Evolutionary conservation across 92 coral and sea anemone genomes (phyloP), one percentile per base, ranked within the genome.

Genomic region (Muricea muricata): DNA sequence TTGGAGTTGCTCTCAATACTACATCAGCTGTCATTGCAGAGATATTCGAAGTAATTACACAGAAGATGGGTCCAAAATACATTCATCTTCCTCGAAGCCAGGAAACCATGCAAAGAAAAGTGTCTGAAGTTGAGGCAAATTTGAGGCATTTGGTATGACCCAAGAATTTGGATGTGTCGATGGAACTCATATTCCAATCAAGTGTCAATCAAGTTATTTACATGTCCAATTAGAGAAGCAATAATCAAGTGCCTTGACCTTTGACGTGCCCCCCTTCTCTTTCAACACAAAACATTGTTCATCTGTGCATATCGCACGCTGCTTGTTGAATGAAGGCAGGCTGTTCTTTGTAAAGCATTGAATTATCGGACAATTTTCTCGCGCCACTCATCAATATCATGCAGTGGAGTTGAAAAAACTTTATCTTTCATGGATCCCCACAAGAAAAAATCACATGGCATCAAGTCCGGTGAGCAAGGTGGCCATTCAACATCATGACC

Each of bases 391-490:
- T 35, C 29, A 6, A 39, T 21, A 28, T 72, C 39, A 26, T 42
- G 30, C 15, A 57, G 78, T 39, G 78, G 78, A 15, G 55, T 42
- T 26, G 31, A 6, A 45, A 72, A 72, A 15, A 72, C 78, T 45
- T 72, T 72, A 17, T 34, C 46, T 33, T 72, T 72, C 8, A 72
- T 56, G 25, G 39, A 72, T 18, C 78, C 78, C 54, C 78, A 72
- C 28, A 72, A 72, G 42, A 72, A 23, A n/a, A 72, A 72, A 57
- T 79, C 73, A 18, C 46, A 79, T 15, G 84, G 73, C 25, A 56
- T 79, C 10, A 50, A 65, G 29, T 79, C 57, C 13, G 54, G 78
- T 31, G 57, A 39, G 25, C 78, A 13, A 46, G 74, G 41, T 23
- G 74, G 74, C 74, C 74, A 67, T 67, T 67, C 40, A 18, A 67